Evolutionary conservation across 2,797 vertebrate species (phyloP).

Genomic region (Falco columbarius): DNA sequence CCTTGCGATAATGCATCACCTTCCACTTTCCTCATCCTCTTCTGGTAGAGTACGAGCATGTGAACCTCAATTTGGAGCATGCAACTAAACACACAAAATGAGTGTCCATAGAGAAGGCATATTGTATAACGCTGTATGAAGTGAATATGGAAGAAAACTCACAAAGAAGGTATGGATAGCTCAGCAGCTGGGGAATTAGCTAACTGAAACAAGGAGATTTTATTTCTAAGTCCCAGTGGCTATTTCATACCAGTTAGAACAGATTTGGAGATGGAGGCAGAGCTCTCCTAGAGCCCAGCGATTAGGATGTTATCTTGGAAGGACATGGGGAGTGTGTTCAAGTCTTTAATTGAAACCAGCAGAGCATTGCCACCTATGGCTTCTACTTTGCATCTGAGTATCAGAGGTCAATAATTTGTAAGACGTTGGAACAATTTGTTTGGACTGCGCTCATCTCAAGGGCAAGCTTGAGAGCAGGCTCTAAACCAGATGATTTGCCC

Average conservation of each 20-base stretch:
- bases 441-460: neutral
- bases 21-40: neutral
- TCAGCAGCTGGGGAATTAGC: neutral
- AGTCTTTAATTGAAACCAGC: neutral
- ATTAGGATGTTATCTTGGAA: neutral
- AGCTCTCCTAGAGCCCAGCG: neutral
- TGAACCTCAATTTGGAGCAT: neutral
- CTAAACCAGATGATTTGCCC: neutral
- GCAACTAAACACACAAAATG: neutral
- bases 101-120: neutral
- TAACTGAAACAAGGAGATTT: neutral
- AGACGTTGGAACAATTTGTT: neutral
- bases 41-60: neutral
- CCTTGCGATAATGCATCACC: neutral
- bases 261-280: neutral
- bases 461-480: neutral
- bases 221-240: neutral
- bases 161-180: neutral
- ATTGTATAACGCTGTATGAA: neutral
- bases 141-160: neutral
- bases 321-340: neutral
- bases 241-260: neutral
- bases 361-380: neutral
- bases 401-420: neutral
- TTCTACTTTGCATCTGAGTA: neutral